Conservation (phyloP, 2,888 invertebrate genomes). For the Xanthia togata region DNA sequence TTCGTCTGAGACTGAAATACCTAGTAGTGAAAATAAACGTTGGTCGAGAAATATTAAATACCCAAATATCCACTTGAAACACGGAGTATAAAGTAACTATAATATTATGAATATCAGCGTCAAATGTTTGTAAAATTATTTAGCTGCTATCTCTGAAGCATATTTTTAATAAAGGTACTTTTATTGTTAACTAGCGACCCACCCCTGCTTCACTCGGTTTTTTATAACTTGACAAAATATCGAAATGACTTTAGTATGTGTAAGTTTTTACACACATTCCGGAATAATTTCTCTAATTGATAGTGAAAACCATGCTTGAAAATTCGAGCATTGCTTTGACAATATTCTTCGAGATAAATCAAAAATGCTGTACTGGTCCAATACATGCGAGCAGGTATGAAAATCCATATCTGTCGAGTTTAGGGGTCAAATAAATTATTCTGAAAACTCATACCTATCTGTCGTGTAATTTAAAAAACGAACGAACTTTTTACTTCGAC, state of each 20-base stretch:
- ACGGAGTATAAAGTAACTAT: background rate
- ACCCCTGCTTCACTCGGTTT: background rate
- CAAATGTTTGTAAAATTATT: slow-evolving; percentile 12
- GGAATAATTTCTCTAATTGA: background rate
- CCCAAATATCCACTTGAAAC: slow-evolving; percentile 10
- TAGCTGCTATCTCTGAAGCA: slow-evolving; percentile 3
- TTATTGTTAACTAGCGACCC: background rate
- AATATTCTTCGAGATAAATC: no score
- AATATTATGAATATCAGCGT: background rate
- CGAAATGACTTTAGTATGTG: background rate
- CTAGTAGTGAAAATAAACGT: slow-evolving; percentile 10
- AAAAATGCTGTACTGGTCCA: no score
- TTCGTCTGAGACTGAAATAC: slow-evolving; percentile 31
- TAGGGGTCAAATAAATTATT: no score
- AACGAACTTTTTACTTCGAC: no score
- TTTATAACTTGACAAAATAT: background rate
- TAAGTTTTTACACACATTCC: no score
- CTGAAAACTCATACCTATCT: no score
- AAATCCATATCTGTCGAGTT: no score
- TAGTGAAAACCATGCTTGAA: background rate
- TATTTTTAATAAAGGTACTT: background rate
- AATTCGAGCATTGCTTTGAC: no score
- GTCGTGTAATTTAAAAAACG: no score
- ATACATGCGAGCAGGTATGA: no score
- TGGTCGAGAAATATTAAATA: slow-evolving; percentile 37